Percentiles rank a stretch among this genome's conserved stretches.
phyloP scores from a whole-genome alignment of 1,140 invertebrate species.

The Phortica variegata region DNA sequence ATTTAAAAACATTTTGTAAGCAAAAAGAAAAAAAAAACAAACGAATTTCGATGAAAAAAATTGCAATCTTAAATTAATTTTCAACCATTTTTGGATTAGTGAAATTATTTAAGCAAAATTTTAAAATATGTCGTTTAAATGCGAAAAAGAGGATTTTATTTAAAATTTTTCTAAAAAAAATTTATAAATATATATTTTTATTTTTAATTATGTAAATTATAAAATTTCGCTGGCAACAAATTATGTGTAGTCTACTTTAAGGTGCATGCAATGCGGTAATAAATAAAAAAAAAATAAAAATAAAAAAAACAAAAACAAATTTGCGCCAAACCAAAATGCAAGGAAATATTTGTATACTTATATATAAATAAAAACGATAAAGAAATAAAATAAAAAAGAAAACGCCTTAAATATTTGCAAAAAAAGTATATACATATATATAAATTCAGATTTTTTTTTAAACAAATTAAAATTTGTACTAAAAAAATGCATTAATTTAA shows the following conservation, averaged over 20 bases:
- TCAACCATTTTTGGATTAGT: too few species aligned
- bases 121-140: too few species aligned
- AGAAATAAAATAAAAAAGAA: conserved; percentile 1
- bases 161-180: not conserved
- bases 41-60: conserved; percentile 3
- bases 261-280: conserved; percentile 18
- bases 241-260: not conserved
- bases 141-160: too few species aligned
- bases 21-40: conserved; percentile 14
- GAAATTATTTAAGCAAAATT: not conserved
- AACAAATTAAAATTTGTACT: conserved; percentile 1
- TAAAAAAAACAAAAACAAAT: not conserved
- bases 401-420: not conserved
- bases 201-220: not conserved
- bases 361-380: conserved; percentile 22
- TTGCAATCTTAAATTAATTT: too few species aligned
- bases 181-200: conserved; percentile 2
- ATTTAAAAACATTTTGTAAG: too few species aligned
- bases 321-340: conserved; percentile 22
- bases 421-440: conserved; percentile 12
- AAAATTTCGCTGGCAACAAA: not conserved
- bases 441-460: conserved; percentile 17
- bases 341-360: conserved; percentile 18
- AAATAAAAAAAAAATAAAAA: conserved; percentile 3
- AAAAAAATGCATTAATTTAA: not conserved